phyloP scores from a whole-genome alignment of 2,797 vertebrate genomes.

The Neosilurus mollespiculum region DNA sequence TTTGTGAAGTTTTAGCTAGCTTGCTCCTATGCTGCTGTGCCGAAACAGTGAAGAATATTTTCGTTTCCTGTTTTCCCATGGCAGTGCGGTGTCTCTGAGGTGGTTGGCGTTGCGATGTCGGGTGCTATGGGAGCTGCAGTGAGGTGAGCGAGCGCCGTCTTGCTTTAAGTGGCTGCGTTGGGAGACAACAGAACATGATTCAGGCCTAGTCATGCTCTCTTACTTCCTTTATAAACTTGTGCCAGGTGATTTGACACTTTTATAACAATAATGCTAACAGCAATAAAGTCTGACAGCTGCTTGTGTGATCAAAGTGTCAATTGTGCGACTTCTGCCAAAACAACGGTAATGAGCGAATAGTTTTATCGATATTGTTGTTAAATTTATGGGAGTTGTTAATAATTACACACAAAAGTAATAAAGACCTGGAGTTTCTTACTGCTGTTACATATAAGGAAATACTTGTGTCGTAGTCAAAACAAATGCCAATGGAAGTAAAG shows the following conservation, averaged over 20 bases:
- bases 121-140: constrained; percentile 74
- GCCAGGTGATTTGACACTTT: constrained; percentile 39
- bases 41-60: constrained; percentile 3
- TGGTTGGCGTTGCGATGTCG: constrained; percentile 54
- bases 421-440: background rate
- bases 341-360: background rate
- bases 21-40: background rate
- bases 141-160: constrained; percentile 72
- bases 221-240: background rate
- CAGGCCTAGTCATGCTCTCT: background rate
- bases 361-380: background rate
- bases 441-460: background rate
- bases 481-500: background rate
- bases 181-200: background rate
- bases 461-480: background rate
- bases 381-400: background rate
- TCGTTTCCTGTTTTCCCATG: constrained; percentile 47
- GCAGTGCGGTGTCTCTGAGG: constrained; percentile 58
- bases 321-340: constrained; percentile 3
- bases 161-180: background rate
- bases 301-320: constrained; percentile 13
- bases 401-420: background rate
- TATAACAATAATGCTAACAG: constrained; percentile 29
- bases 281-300: constrained; percentile 16
- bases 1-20: background rate